Base-by-base conservation (phyloP, 2,888 invertebrate genomes). In the Trissoscelio sp. region DNA sequence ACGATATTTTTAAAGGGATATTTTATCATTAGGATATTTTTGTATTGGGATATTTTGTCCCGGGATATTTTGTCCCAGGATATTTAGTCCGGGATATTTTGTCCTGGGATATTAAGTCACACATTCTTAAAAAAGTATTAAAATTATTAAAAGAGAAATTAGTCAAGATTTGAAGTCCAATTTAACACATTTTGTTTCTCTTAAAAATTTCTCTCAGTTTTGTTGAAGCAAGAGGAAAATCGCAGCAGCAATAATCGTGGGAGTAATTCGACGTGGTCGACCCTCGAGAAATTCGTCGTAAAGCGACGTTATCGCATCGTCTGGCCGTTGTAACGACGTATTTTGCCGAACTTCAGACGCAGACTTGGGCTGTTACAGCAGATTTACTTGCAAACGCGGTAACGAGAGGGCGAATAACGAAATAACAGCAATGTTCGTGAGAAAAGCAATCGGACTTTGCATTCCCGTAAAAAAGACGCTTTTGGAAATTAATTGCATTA, bases 281-380 rank as follows among this genome's bases (percentile, higher is more conserved):
- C 79, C 79, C 69, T 80, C 64, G 62, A 80, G 74, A 74, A 62
- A 57, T 80, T 69, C 64, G 62, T 69, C 80, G 74, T 80, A 75
- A 80, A 80, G 28, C 80, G 67, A 31, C 80, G 80, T 80, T 80
- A 80, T 80, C 80, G 80, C 70, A 44, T 75, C 70, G 75, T 80
- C 64, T 64, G 69, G 64, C 62, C 42, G 70, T 48, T 39, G 74
- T 74, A 80, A 80, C 74, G 74, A 62, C 60, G 74, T 64, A 69
- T 62, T 80, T 28, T 55, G 58, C 74, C 67, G 62, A 75, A 75
- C 46, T 80, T 79, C 31, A 39, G 79, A 55, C 39, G 31, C 67
- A 57, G 53, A 60, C 46, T 67, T 66, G 31, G 74, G 67, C 62
- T 46, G 74, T 79, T 80, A 70, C 55, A 46, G 53, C 67, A 62